phyloP scores from a whole-genome alignment of 2,113 vertebrate species.

The Phoxinus phoxinus region DNA sequence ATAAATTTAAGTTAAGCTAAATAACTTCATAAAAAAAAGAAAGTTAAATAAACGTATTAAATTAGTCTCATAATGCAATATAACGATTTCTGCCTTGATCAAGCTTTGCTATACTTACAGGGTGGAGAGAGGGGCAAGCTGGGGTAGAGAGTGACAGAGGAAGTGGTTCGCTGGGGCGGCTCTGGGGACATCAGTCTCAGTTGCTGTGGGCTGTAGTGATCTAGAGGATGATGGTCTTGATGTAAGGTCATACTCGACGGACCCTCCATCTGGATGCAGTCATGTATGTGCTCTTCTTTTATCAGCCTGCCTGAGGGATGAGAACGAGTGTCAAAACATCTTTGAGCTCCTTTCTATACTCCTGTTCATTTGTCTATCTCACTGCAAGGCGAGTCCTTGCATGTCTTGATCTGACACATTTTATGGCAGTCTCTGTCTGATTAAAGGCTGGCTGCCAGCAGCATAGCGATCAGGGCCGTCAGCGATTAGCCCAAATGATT shows the following conservation, averaged over 20 bases:
- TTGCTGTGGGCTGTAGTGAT: conserved; percentile 70
- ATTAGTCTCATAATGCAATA: neutral
- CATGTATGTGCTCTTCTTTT: conserved; percentile 77
- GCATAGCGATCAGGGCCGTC: conserved; percentile 3
- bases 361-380: neutral
- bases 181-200: conserved; percentile 63
- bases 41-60: neutral
- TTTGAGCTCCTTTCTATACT: neutral
- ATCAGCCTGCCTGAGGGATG: conserved; percentile 65
- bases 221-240: conserved; percentile 55
- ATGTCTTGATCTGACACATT: conserved; percentile 10
- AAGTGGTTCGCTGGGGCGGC: conserved; percentile 49
- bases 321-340: conserved; percentile 26
- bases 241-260: conserved; percentile 57
- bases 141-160: conserved; percentile 64
- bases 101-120: conserved; percentile 54
- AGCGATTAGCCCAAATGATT: neutral
- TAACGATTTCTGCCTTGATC: neutral
- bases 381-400: conserved; percentile 23
- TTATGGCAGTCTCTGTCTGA: conserved; percentile 20
- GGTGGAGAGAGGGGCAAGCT: conserved; percentile 74
- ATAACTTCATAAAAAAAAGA: neutral
- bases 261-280: conserved; percentile 72
- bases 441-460: conserved; percentile 29
- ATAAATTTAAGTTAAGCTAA: too few species aligned